Evolutionary conservation across 2,113 vertebrate genomes (phyloP).

Genomic region (Pseudopipra pipra): DNA sequence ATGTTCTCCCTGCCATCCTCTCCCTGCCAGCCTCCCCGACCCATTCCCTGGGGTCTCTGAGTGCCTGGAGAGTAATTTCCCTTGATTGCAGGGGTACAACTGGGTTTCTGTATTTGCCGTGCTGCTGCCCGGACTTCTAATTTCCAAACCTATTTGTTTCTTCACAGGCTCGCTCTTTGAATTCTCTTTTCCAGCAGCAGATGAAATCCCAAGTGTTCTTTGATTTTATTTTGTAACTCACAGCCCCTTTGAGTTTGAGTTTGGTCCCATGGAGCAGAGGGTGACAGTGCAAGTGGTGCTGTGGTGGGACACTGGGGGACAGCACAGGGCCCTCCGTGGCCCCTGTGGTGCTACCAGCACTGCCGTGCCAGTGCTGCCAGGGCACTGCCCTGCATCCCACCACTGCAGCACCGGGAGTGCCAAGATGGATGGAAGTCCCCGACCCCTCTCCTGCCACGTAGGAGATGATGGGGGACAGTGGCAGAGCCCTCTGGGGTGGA

Average conservation of each 20-base stretch:
- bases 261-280: rapidly evolving
- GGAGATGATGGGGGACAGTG: rapidly evolving
- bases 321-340: rapidly evolving
- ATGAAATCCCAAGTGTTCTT: background rate
- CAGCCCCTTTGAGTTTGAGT: too few relatives aligned
- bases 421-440: rapidly evolving
- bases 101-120: background rate
- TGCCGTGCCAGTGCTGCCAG: rapidly evolving
- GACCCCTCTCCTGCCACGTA: rapidly evolving
- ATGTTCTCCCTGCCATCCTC: background rate
- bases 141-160: background rate
- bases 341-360: background rate
- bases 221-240: background rate
- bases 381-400: rapidly evolving
- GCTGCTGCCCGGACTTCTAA: background rate
- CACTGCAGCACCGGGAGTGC: too few relatives aligned
- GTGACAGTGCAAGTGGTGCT: rapidly evolving
- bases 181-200: background rate
- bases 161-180: background rate
- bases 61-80: rapidly evolving
- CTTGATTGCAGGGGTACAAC: too few relatives aligned
- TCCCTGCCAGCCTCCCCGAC: background rate
- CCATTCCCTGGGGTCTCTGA: background rate
- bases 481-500: background rate
- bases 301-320: rapidly evolving